A percentile compares a stretch with the other conserved stretches of the same genome.
These are phyloP conservation scores for Actinostola sp. DNA, from an alignment of 92 coral and sea anemone genomes.

Conservation along the genomic window DNA sequence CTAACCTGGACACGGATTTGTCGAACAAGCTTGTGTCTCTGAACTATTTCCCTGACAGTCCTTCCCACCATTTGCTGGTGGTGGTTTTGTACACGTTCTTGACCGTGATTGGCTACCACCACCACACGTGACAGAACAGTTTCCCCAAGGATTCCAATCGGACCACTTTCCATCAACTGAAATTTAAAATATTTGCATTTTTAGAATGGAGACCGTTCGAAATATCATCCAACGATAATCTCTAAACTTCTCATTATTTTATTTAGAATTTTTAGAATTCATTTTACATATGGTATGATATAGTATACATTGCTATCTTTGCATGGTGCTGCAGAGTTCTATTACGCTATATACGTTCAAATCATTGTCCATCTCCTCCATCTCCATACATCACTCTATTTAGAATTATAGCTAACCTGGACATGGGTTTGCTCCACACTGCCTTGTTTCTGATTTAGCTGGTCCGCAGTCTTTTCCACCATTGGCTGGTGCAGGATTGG, in stretches of 20 bases:
- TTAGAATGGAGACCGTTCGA: not conserved
- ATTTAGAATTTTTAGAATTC: too few species aligned
- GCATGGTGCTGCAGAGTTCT: too few species aligned
- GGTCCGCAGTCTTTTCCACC: constrained; percentile 17
- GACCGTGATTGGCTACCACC: constrained; percentile 40
- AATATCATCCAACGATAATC: too few species aligned
- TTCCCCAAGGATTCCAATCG: constrained; percentile 4
- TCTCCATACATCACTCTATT: too few species aligned
- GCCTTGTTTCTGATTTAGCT: not conserved
- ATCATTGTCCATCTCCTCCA: too few species aligned
- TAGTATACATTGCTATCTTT: too few species aligned
- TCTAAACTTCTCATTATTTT: too few species aligned
- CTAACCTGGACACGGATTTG: constrained; percentile 28
- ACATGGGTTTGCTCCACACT: constrained; percentile 6
- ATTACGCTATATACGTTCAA: too few species aligned
- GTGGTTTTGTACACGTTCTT: constrained; percentile 51
- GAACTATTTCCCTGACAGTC: constrained; percentile 16
- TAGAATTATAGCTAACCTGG: too few species aligned
- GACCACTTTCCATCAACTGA: constrained; percentile 24
- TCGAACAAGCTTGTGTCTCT: constrained; percentile 40
- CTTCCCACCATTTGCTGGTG: constrained; percentile 22
- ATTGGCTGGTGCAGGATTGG: constrained; percentile 31
- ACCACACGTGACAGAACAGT: constrained; percentile 12
- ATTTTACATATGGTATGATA: too few species aligned
- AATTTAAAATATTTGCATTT: not conserved